These are phyloP conservation scores for Periparus ater DNA, from an alignment of 2,797 vertebrate genomes.

Conservation along the genomic window DNA sequence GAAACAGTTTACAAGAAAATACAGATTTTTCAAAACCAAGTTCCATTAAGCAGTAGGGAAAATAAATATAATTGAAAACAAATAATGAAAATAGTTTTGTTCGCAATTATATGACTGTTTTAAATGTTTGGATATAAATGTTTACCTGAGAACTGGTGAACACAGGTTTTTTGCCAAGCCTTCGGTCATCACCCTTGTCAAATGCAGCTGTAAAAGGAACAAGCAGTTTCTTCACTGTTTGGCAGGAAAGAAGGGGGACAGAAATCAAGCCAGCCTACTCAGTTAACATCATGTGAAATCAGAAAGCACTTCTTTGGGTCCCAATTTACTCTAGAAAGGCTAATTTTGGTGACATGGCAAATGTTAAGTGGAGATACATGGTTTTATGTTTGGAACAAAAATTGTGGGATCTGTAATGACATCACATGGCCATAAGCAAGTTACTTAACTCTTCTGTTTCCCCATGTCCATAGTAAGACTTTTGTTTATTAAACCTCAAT, in stretches of 20 bases:
- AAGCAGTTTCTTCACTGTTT: conserved; percentile 50
- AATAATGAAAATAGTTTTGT: background rate
- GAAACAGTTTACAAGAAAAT: background rate
- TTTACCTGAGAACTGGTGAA: conserved; percentile 94
- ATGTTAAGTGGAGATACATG: background rate
- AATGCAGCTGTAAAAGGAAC: conserved; percentile 84
- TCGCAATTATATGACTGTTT: background rate
- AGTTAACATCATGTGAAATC: conserved; percentile 14
- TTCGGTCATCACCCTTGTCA: conserved; percentile 92
- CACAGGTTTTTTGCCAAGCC: conserved; percentile 89
- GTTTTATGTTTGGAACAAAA: background rate
- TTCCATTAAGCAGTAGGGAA: background rate
- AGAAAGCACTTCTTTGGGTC: background rate
- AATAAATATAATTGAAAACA: background rate
- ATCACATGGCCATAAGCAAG: background rate
- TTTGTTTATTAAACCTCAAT: background rate
- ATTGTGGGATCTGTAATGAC: background rate
- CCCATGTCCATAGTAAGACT: background rate
- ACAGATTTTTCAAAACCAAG: background rate
- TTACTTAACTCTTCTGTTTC: background rate
- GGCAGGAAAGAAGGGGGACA: background rate
- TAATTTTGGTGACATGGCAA: background rate
- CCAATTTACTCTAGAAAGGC: background rate
- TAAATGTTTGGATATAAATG: background rate
- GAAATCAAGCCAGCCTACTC: conserved; percentile 3